Base-by-base conservation (phyloP, 2,888 invertebrate genomes). In the Trichacis sp. region DNA sequence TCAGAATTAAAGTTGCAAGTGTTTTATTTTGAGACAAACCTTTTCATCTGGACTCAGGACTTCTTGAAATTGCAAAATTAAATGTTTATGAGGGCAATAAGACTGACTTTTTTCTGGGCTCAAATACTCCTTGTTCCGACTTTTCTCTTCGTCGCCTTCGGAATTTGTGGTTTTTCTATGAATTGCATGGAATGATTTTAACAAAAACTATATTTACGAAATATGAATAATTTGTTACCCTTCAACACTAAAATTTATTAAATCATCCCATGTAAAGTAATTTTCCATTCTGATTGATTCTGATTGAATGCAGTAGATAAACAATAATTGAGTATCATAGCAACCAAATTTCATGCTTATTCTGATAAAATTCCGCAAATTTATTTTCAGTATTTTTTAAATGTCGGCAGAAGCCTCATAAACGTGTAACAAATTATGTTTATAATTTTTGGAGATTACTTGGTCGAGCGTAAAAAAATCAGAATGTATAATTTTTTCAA, bases 1-100 rank as follows among this genome's bases (percentile, higher is more conserved):
- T n/a, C 9, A 36, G 3, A 36, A 36, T n/a, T 36, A 36, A 9
- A 15, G 12, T n/a, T 12, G 14, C 5, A 15, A 14, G 6, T 3
- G 33, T 33, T 40, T 40, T 15, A 5, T 14, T 2, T 11, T 40
- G 20, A 8, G 19, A 24, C 40, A 46, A 64, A 82, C 82, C 78
- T 82, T 78, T 64, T 82, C 77, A 43, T 67, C 66, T 20, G 76
- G 75, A 65, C 69, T 78, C 9, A 83, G 60, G 3, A 68, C 73
- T 56, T 83, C 81, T 30, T 69, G 69, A 51, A 81, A 82, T 29
- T 68, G 72, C 12, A 81, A 67, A 53, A 77, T 73, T 55, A 82
- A 63, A 53, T 77, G 73, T 3, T 67, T 61, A 33, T 83, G 81
- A 2, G 80, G 80, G 71, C 75, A 76, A 58, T 77, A 81, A 46